phyloP scores from a whole-genome alignment of 2,797 vertebrate species.

The Microctenopoma lineatum region DNA sequence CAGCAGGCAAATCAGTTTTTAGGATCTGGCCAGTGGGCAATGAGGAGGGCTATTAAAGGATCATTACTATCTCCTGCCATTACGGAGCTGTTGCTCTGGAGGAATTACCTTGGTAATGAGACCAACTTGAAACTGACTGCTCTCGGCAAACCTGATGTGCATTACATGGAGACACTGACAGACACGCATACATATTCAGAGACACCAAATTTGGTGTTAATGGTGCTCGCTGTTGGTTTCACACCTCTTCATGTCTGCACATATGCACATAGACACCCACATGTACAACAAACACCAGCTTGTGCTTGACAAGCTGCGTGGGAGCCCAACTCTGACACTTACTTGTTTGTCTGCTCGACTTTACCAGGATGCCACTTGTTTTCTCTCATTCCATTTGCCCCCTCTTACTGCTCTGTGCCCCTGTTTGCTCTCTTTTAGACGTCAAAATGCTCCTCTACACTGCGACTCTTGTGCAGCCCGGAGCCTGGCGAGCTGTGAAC shows the following conservation, averaged over 20 bases:
- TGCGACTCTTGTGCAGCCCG: slow-evolving; percentile 28
- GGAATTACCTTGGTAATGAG: slow-evolving; percentile 86
- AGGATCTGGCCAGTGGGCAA: slow-evolving; percentile 84
- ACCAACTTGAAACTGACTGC: slow-evolving; percentile 81
- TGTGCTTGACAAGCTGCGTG: slow-evolving; percentile 17
- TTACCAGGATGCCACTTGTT: slow-evolving; percentile 52
- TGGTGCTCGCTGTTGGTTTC: slow-evolving; percentile 19
- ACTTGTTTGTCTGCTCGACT: slow-evolving; percentile 59
- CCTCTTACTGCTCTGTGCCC: slow-evolving; percentile 1
- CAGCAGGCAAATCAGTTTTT: slow-evolving; percentile 78
- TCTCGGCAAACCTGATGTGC: slow-evolving; percentile 55
- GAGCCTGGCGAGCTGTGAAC: slow-evolving; percentile 43
- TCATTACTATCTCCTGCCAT: slow-evolving; percentile 85
- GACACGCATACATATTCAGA: slow-evolving; percentile 31
- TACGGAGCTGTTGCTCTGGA: slow-evolving; percentile 77
- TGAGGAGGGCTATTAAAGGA: slow-evolving; percentile 83
- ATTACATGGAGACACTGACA: slow-evolving; percentile 59
- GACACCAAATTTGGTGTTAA: slow-evolving; percentile 35
- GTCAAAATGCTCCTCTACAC: slow-evolving; percentile 42
- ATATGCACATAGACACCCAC: slow-evolving; percentile 7
- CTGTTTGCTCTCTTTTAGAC: slow-evolving; percentile 9
- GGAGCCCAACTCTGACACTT: slow-evolving; percentile 57
- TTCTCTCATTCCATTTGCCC: slow-evolving; percentile 48
- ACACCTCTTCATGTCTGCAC: slow-evolving; percentile 12
- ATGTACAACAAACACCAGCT: slow-evolving; percentile 11